Evolutionary conservation across 2,888 invertebrate genomes (phyloP), one percentile per base, ranked within the genome.

Genomic region (Leucozona laternaria): DNA sequence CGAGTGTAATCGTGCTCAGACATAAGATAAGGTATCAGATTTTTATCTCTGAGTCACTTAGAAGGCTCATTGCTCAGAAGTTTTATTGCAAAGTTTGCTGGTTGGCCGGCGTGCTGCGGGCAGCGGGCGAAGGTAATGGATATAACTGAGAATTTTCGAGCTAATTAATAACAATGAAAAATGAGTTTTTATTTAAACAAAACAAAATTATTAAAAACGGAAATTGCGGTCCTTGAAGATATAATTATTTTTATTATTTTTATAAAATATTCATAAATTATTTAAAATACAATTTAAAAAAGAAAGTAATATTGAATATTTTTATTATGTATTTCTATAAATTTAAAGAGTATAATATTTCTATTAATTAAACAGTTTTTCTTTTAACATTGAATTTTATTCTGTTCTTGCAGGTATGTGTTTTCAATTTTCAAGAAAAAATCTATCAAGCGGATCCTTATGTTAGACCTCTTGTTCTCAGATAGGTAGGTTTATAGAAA

Each of bases 1-100:
- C 15, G 20, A 37, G 37, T 53, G 22, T 53, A 68, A 68, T 68
- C 50, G 68, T 68, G 53, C 37, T 68, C 37, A 68, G 68, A 53
- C 68, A 53, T 53, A 53, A 53, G 50, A 68, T 68, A 50, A 68
- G 68, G 10, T 53, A 68, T 68, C 50, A 53, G 53, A 53, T 68
- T 53, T 53, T 53, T 68, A 53, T 68, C 50, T 68, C 22, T 68
- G 68, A 68, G 68, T 68, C 68, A 68, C 68, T 68, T 68, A 53
- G 68, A 40, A 17, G 15, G 53, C 68, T 68, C 50, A 68, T 68
- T 68, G 68, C 37, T 68, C 34, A 53, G n/a, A 37, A 53, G 15
- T 45, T 68, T 50, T 68, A 66, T 37, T 53, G 28, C 20, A 34
- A 40, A 20, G 31, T 48, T 48, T 48, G 50, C 5, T 0, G 20